Conservation (phyloP, 2,888 invertebrate species). For the Yponomeuta cagnagella region DNA sequence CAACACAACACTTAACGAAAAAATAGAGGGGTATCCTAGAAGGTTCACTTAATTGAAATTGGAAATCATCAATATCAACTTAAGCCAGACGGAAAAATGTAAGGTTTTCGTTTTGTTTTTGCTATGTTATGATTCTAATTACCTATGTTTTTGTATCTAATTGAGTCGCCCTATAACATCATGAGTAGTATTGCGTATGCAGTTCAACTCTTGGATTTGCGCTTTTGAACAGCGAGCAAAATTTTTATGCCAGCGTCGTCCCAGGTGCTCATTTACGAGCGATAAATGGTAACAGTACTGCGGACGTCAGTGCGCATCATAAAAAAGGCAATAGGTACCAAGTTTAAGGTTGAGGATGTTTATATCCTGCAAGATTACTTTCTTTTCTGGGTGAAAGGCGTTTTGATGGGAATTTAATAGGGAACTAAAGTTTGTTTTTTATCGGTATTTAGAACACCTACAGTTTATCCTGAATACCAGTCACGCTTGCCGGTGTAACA, state of each 20-base stretch:
- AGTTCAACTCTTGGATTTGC: background rate
- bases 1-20: constrained; percentile 7
- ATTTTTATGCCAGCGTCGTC: constrained; percentile 8
- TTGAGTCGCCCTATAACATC: too few relatives aligned
- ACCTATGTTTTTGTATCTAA: too few relatives aligned
- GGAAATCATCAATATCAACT: background rate
- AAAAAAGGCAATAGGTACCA: background rate
- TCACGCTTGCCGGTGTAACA: too few relatives aligned
- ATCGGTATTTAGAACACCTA: too few relatives aligned
- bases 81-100: too few relatives aligned
- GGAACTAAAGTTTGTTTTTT: too few relatives aligned
- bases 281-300: constrained; percentile 20
- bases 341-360: background rate
- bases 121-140: too few relatives aligned
- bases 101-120: too few relatives aligned
- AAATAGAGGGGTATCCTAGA: background rate
- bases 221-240: background rate
- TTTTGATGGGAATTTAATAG: too few relatives aligned
- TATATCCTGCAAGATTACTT: background rate
- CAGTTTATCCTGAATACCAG: too few relatives aligned
- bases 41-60: background rate
- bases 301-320: constrained; percentile 20
- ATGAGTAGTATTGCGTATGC: too few relatives aligned
- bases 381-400: background rate
- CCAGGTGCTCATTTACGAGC: constrained; percentile 30